Evolutionary conservation across 2,797 vertebrate genomes (phyloP).

Genomic region (Phrynocephalus vlangalii): DNA sequence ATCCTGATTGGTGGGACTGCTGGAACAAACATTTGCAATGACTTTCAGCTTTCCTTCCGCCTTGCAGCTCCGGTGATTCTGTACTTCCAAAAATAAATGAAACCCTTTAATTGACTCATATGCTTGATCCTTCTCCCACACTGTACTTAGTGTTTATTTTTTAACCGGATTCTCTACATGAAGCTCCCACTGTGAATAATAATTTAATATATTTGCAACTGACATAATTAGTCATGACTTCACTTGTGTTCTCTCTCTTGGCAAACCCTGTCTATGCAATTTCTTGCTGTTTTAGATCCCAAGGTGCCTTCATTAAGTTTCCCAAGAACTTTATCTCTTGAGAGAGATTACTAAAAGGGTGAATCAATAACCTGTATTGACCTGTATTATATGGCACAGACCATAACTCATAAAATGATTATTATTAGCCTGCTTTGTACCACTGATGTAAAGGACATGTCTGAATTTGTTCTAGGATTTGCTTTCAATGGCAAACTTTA

Average conservation of each 20-base stretch:
- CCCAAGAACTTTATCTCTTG: not conserved
- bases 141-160: conserved; percentile 11
- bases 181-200: conserved; percentile 11
- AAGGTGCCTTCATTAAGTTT: not conserved
- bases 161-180: not conserved
- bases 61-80: not conserved
- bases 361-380: not conserved
- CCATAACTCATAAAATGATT: not conserved
- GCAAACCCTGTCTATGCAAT: not conserved
- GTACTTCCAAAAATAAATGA: not conserved
- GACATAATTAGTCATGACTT: not conserved
- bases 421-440: not conserved
- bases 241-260: not conserved
- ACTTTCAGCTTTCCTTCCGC: not conserved
- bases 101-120: conserved; percentile 11
- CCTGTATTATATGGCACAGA: not conserved
- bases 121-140: not conserved
- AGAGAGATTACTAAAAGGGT: not conserved
- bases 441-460: not conserved
- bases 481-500: not conserved
- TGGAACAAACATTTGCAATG: not conserved
- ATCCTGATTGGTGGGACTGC: no score
- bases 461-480: not conserved
- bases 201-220: conserved; percentile 19
- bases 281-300: not conserved